phyloP scores from a whole-genome alignment of 2,113 vertebrate species.

The Thalassarche chlororhynchos region DNA sequence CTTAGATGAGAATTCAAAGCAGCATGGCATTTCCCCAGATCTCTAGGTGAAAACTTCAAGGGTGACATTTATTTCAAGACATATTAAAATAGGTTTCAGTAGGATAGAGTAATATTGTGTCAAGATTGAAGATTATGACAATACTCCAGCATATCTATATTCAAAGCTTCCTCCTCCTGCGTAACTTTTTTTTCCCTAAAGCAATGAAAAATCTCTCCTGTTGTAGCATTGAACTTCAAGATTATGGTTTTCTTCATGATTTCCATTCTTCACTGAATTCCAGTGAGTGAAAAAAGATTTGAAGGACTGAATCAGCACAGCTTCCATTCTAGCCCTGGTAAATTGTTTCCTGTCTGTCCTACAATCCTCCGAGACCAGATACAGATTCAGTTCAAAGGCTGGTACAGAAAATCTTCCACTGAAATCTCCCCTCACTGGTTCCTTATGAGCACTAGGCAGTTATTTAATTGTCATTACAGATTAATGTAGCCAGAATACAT shows the following conservation, averaged over 20 bases:
- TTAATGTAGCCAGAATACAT: neutral
- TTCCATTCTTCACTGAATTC: conserved; percentile 53
- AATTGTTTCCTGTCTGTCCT: conserved; percentile 36
- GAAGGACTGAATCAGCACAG: conserved; percentile 54
- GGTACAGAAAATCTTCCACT: conserved; percentile 1
- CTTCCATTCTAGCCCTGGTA: conserved; percentile 8
- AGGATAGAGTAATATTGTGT: conserved; percentile 39
- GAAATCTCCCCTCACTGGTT: neutral
- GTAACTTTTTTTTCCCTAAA: conserved; percentile 9
- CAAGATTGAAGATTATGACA: conserved; percentile 54
- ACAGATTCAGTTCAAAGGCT: conserved; percentile 40
- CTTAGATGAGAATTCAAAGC: neutral
- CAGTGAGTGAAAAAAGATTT: conserved; percentile 5
- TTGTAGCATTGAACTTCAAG: conserved; percentile 51
- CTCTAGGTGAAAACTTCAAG: neutral
- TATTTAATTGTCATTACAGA: conserved; percentile 19
- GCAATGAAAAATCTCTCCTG: conserved; percentile 51
- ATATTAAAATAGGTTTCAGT: neutral
- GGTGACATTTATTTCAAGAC: conserved; percentile 25
- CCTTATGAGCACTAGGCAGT: neutral
- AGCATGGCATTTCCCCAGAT: neutral
- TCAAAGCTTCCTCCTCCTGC: conserved; percentile 36
- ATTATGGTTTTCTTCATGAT: conserved; percentile 45
- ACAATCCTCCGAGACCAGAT: conserved; percentile 22
- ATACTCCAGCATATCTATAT: conserved; percentile 26